Evolutionary conservation across 2,888 invertebrate species (phyloP).

Genomic region (Volucella bombylans): DNA sequence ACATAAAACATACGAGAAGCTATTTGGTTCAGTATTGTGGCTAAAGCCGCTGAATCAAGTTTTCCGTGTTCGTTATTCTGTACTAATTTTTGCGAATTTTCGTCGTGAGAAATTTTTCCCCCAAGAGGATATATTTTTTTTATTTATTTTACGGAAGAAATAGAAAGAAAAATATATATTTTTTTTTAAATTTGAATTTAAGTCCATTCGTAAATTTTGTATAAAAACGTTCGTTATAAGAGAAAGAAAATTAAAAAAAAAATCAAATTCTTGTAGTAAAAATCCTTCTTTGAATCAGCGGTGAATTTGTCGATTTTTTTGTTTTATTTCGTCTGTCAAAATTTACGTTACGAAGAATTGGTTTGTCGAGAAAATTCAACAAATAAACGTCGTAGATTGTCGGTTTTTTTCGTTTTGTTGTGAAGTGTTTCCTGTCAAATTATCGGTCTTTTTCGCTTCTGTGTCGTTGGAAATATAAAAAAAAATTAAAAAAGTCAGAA

Average conservation of each 20-base stretch:
- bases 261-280: neutral
- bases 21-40: slow-evolving; percentile 70
- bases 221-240: neutral
- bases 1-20: slow-evolving; percentile 58
- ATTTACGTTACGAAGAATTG: neutral
- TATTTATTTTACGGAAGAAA: slow-evolving; percentile 1
- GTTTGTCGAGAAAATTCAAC: too few relatives aligned
- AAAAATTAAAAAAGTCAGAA: too few relatives aligned
- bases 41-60: slow-evolving; percentile 74
- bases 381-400: too few relatives aligned
- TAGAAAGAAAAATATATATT: slow-evolving; percentile 1
- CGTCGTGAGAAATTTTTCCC: slow-evolving; percentile 58
- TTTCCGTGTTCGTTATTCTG: slow-evolving; percentile 70
- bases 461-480: too few relatives aligned
- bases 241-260: slow-evolving; percentile 3
- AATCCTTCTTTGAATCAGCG: slow-evolving; percentile 44
- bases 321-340: neutral
- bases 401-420: neutral
- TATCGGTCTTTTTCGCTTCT: neutral
- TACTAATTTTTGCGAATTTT: slow-evolving; percentile 66
- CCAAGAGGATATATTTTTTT: neutral
- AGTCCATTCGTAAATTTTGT: neutral
- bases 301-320: slow-evolving; percentile 19
- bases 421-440: neutral
- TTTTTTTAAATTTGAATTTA: neutral